A percentile compares a stretch with the other conserved stretches of the same genome.
These are phyloP conservation scores for Desmophyllum pertusum DNA, from an alignment of 92 coral and sea anemone genomes.

Conservation along the genomic window DNA sequence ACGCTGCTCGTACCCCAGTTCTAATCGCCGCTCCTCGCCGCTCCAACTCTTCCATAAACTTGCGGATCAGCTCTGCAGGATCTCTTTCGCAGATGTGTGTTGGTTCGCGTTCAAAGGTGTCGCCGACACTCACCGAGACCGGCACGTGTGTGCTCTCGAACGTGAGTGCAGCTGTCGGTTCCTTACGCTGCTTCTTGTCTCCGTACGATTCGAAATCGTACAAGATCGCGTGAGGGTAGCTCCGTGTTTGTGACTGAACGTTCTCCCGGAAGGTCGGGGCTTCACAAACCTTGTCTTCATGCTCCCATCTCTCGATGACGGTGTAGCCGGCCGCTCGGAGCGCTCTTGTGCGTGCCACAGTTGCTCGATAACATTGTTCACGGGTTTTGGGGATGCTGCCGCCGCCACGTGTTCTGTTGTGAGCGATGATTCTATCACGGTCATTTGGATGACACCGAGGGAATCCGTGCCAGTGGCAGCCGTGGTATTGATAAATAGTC, in stretches of 20 bases:
- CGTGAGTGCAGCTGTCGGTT: not conserved
- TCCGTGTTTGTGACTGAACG: not conserved
- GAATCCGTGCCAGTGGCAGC: conserved; percentile 6
- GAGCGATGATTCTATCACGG: no score
- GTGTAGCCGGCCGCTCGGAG: not conserved
- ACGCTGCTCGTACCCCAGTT: not conserved
- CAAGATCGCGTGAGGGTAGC: not conserved
- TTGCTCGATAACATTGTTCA: no score
- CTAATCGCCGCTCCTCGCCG: not conserved
- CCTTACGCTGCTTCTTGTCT: not conserved
- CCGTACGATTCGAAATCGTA: not conserved
- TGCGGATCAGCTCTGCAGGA: not conserved
- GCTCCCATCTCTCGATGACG: not conserved
- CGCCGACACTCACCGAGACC: not conserved
- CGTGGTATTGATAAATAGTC: conserved; percentile 17
- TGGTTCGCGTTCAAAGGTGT: no score
- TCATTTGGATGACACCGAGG: not conserved
- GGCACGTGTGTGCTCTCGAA: not conserved
- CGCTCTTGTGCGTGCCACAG: not conserved
- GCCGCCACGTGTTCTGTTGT: no score
- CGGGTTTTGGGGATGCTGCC: no score
- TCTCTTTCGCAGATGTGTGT: not conserved
- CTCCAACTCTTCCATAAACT: not conserved
- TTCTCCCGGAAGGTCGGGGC: no score
- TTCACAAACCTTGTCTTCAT: not conserved